Conservation (phyloP, 92 coral and sea anemone species). For the Virgularia gustaviana region DNA sequence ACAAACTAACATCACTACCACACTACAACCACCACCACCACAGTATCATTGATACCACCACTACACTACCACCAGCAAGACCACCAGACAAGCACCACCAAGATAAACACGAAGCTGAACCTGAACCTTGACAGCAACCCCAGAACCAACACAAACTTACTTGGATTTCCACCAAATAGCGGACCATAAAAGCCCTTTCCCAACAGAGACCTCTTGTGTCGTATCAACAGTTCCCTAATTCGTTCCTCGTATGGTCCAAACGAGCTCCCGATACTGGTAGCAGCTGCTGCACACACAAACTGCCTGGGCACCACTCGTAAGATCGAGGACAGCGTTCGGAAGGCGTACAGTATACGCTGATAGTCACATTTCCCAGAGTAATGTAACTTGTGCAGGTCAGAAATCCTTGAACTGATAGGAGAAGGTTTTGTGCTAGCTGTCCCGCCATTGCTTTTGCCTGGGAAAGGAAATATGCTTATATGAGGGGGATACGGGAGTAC, state of each 20-base stretch:
- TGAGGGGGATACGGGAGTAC: no score
- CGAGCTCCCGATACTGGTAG: conserved; percentile 88
- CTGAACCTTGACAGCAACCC: neutral
- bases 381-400: conserved; percentile 85
- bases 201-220: conserved; percentile 88
- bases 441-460: neutral
- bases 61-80: no score
- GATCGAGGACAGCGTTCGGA: conserved; percentile 68
- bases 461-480: no score
- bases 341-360: conserved; percentile 85
- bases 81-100: conserved; percentile 22
- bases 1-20: no score
- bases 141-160: conserved; percentile 20
- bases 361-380: conserved; percentile 83
- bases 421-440: neutral
- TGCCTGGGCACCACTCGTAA: conserved; percentile 83
- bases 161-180: conserved; percentile 62
- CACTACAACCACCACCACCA: neutral
- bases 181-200: conserved; percentile 98
- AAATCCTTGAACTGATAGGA: neutral
- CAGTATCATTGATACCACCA: neutral
- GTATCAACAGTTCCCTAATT: conserved; percentile 84
- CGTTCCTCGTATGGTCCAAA: conserved; percentile 92
- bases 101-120: no score
- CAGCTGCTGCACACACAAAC: conserved; percentile 91